Conservation (phyloP, 37 sponge, comb jelly and placozoan genomes). For the Halichondria panicea region DNA sequence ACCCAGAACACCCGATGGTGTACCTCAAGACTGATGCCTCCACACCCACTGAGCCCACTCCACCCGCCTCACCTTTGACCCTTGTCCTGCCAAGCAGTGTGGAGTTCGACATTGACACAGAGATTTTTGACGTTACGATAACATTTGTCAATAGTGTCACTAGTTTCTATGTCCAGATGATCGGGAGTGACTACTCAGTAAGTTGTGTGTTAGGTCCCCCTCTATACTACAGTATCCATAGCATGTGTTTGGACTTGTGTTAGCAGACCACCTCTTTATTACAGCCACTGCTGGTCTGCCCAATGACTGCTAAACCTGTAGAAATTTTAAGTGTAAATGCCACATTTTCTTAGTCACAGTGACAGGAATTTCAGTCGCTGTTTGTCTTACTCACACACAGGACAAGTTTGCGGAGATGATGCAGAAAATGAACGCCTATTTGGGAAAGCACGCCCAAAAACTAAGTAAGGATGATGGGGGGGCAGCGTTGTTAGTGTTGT, state of each 20-base stretch:
- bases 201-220: slow-evolving; percentile 2
- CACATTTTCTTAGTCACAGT: not conserved
- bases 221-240: not conserved
- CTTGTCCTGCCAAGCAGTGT: not conserved
- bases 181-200: slow-evolving; percentile 7
- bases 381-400: not conserved
- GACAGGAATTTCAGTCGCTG: no score
- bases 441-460: not conserved
- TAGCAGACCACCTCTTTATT: not conserved
- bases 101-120: not conserved
- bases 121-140: slow-evolving; percentile 55
- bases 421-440: not conserved
- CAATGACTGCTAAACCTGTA: not conserved
- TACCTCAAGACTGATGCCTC: no score
- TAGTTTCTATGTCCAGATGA: slow-evolving; percentile 56
- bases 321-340: not conserved
- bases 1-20: no score
- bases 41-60: no score
- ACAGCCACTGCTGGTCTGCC: not conserved
- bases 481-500: no score
- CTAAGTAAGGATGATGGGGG: no score
- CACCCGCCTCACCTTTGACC: no score
- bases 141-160: slow-evolving; percentile 27
- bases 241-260: not conserved
- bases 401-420: not conserved